Percentiles rank a stretch among this genome's conserved stretches.
phyloP scores from a whole-genome alignment of 92 coral and sea anemone species.

The Heteractis magnifica region DNA sequence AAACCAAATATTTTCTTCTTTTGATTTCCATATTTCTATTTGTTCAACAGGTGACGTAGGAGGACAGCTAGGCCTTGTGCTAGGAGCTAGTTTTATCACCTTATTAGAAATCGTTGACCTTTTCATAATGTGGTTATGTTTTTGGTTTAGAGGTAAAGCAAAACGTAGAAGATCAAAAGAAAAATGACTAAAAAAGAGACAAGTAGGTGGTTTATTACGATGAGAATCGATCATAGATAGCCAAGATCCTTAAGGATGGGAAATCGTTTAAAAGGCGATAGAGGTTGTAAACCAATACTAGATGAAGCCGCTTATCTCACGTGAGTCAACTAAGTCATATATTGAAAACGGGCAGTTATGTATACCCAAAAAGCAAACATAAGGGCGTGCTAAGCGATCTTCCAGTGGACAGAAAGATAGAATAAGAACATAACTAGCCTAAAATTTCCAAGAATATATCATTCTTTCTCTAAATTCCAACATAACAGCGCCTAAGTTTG shows the following conservation, averaged over 20 bases:
- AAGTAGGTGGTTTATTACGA: background rate
- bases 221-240: background rate
- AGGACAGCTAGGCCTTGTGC: constrained; percentile 67
- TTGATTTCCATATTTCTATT: background rate
- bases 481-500: too few species aligned
- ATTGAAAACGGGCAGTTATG: background rate
- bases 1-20: background rate
- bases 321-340: background rate
- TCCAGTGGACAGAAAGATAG: too few species aligned
- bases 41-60: constrained; percentile 60
- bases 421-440: too few species aligned
- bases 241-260: background rate
- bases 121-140: constrained; percentile 32
- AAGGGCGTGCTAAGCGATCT: too few species aligned
- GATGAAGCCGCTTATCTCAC: too few species aligned
- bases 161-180: constrained; percentile 7
- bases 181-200: background rate
- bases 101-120: constrained; percentile 58
- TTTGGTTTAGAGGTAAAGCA: constrained; percentile 32
- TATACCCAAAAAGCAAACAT: too few species aligned
- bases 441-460: too few species aligned
- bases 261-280: background rate
- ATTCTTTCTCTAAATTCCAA: too few species aligned
- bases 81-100: constrained; percentile 71
- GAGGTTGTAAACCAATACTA: background rate